phyloP scores from a whole-genome alignment of 2,888 invertebrate species.

The Caenorhabditis imperialis region DNA sequence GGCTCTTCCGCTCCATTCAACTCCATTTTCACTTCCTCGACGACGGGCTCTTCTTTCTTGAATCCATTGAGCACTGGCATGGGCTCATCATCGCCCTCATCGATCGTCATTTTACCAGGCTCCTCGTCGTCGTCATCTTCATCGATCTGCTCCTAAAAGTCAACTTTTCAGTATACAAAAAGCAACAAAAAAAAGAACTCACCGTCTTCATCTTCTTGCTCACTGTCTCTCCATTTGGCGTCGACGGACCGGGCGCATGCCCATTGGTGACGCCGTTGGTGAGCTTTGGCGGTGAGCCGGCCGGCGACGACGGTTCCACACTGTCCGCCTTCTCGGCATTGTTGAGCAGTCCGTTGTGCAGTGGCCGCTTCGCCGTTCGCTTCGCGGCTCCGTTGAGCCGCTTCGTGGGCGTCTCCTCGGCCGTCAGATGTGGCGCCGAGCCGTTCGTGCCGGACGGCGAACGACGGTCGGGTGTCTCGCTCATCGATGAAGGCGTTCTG shows the following conservation, averaged over 20 bases:
- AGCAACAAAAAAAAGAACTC: neutral
- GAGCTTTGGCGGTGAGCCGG: constrained; percentile 35
- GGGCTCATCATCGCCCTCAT: constrained; percentile 45
- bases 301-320: constrained; percentile 31
- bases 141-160: constrained; percentile 18
- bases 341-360: constrained; percentile 29
- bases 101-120: constrained; percentile 34
- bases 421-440: constrained; percentile 12
- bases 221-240: constrained; percentile 34
- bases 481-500: constrained; percentile 57
- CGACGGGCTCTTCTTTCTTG: constrained; percentile 28
- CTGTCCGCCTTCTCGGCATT: constrained; percentile 16
- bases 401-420: constrained; percentile 32
- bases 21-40: constrained; percentile 24
- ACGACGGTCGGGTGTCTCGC: constrained; percentile 51
- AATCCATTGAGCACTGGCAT: constrained; percentile 34
- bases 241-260: constrained; percentile 19
- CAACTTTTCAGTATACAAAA: no score
- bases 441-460: constrained; percentile 21
- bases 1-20: constrained; percentile 25
- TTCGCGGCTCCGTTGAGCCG: constrained; percentile 27
- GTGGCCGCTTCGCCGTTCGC: constrained; percentile 35
- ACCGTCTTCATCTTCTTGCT: constrained; percentile 32
- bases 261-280: constrained; percentile 42
- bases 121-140: constrained; percentile 39